Evolutionary conservation across 2,888 invertebrate species (phyloP), one percentile per base, ranked within the genome.

Genomic region (Prenolepis imparis): DNA sequence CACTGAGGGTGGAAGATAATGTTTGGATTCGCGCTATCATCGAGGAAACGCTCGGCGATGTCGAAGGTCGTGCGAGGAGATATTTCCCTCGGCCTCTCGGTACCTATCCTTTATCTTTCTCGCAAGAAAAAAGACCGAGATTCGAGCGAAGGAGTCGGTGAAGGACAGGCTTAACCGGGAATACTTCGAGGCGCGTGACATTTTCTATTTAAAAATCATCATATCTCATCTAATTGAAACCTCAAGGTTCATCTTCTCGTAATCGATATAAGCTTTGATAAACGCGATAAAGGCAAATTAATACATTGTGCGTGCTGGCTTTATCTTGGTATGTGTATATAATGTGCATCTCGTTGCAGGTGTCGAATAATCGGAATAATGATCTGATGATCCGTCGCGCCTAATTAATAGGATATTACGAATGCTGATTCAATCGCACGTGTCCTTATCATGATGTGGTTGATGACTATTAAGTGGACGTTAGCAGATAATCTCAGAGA

Each of bases 41-140:
- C 70, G 24, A 57, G 57, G 44, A 70, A 81, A 78, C 28, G 55
- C 63, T 70, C 39, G 67, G 21, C 28, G 55, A 75, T 75, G 80
- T 75, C 83, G 80, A 66, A 83, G 85, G 52, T 85, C 59, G 32
- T 52, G 52, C 8, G 75, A 52, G 5, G n/a, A 41, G 84, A 52
- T 55, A 83, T 59, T 83, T 83, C 63, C 73, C 36, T 18, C 68
- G 44, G 48, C 28, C 21, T 52, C 63, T 41, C 48, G 32, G 36
- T 36, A 32, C 52, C 52, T 36, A 44, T 36, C 32, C 12, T 73
- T 61, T 59, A 55, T 67, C 82, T 44, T 83, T 70, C 24, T n/a
- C 68, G 2, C 59, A 3, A 57, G 57, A 59, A 3, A 67, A 39
- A 44, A 52, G 8, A 8, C 57, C 11, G 77, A 68, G 57, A 68